These are phyloP conservation scores for Silurus meridionalis DNA, from an alignment of 2,113 vertebrate genomes.

Conservation along the genomic window DNA sequence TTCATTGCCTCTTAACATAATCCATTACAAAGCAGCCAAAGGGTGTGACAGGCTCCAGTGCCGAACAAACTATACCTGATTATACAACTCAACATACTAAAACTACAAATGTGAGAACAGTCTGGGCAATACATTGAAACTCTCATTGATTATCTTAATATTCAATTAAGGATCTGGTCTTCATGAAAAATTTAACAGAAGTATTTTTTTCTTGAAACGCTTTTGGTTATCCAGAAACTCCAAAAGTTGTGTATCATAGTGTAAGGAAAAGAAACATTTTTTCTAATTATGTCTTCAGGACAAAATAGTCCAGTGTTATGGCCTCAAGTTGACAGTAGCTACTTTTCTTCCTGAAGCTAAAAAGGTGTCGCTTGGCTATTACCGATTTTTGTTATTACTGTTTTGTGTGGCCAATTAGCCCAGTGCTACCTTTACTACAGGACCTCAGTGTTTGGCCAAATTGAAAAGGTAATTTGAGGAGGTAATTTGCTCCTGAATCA, in stretches of 20 bases:
- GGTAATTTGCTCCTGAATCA: background rate
- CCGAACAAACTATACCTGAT: background rate
- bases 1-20: background rate
- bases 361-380: background rate
- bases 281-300: background rate
- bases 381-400: background rate
- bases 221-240: background rate
- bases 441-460: background rate
- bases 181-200: background rate
- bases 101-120: background rate
- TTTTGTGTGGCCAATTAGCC: slow-evolving; percentile 1
- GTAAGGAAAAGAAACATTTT: background rate
- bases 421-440: background rate
- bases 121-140: background rate
- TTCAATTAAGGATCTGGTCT: background rate
- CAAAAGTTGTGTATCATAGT: background rate
- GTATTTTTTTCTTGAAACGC: background rate
- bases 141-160: background rate
- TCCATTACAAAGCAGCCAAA: background rate
- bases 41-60: background rate
- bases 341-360: background rate
- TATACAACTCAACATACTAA: background rate
- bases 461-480: background rate
- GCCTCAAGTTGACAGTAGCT: background rate
- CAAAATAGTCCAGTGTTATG: background rate